phyloP scores from a whole-genome alignment of 2,797 vertebrate genomes.

The Silurus lanzhouensis region DNA sequence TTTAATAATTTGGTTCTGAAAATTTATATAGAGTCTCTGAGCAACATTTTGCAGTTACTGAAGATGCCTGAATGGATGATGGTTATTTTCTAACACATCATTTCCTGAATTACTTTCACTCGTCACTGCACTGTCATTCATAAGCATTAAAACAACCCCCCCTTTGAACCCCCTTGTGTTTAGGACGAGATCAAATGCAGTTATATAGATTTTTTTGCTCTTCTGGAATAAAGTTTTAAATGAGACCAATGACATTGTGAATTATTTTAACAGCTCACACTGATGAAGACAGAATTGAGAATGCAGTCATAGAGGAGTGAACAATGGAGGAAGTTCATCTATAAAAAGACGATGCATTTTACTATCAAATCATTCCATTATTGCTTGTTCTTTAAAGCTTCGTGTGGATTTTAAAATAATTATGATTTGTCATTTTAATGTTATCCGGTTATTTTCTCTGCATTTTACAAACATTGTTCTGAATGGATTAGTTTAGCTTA shows the following conservation, averaged over 20 bases:
- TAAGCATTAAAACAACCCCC: background rate
- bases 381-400: background rate
- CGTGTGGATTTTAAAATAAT: background rate
- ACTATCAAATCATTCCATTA: no score
- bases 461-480: background rate
- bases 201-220: background rate
- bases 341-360: background rate
- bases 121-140: background rate
- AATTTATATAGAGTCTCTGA: background rate
- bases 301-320: constrained; percentile 8
- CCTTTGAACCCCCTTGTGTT: background rate
- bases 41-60: no score
- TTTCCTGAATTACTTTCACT: no score
- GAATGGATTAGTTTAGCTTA: background rate
- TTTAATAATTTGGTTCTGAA: no score
- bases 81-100: no score
- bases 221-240: background rate
- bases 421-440: background rate
- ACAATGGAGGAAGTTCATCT: no score
- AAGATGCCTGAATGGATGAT: no score
- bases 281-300: no score
- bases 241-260: background rate
- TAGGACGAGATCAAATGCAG: background rate
- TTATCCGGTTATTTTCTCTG: background rate
- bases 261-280: background rate